These are phyloP conservation scores for Stegana nigrithorax DNA, from an alignment of 2,888 invertebrate genomes.

Conservation along the genomic window DNA sequence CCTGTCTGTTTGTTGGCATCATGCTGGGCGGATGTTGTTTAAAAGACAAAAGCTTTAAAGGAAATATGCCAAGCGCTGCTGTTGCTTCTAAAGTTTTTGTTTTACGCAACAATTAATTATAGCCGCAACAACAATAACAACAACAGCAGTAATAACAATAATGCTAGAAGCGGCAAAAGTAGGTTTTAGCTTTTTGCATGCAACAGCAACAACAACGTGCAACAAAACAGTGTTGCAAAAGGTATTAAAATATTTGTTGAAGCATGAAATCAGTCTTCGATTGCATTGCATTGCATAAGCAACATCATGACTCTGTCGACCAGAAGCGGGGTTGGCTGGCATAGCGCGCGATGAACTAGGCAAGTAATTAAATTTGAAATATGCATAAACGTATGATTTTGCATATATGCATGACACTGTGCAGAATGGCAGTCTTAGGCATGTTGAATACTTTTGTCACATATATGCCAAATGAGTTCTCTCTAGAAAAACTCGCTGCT, in stretches of 20 bases:
- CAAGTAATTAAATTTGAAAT: background rate
- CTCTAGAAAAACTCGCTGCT: too few relatives aligned
- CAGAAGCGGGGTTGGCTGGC: too few relatives aligned
- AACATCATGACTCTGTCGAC: too few relatives aligned
- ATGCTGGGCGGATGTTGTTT: slow-evolving; percentile 51
- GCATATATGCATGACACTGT: too few relatives aligned
- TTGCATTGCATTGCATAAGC: background rate
- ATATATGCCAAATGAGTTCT: too few relatives aligned
- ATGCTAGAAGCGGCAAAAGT: slow-evolving; percentile 36
- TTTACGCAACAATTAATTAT: slow-evolving; percentile 58
- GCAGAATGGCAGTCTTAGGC: too few relatives aligned
- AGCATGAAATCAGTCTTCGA: background rate
- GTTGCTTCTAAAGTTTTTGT: slow-evolving; percentile 48
- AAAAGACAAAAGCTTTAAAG: background rate
- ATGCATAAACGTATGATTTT: too few relatives aligned
- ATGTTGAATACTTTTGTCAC: too few relatives aligned
- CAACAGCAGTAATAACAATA: slow-evolving; percentile 41
- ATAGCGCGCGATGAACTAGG: background rate
- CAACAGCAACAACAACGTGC: slow-evolving; percentile 22
- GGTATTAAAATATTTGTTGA: background rate
- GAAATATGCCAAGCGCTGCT: slow-evolving; percentile 14
- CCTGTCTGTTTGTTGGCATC: too few relatives aligned
- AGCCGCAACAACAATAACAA: slow-evolving; percentile 32
- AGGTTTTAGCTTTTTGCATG: background rate
- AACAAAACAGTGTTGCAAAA: background rate